phyloP scores from a whole-genome alignment of 2,888 invertebrate genomes.

The Troides aeacus region DNA sequence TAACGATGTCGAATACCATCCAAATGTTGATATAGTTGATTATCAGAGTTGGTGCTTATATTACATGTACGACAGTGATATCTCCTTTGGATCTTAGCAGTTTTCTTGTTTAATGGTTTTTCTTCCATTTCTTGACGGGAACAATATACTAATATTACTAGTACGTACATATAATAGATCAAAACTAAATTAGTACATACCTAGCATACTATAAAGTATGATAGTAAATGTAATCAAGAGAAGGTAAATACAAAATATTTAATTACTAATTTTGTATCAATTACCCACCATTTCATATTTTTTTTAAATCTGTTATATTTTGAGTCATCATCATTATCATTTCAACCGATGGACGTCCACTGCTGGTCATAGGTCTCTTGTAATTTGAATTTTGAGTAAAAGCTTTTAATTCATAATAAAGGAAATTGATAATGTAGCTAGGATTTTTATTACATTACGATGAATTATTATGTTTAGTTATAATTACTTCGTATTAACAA shows the following conservation, averaged over 20 bases:
- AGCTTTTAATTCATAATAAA: too few relatives aligned
- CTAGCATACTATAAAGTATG: neutral
- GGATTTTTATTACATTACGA: too few relatives aligned
- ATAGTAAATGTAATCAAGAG: neutral
- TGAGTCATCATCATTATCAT: too few relatives aligned
- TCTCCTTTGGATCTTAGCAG: constrained; percentile 37
- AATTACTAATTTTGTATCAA: neutral
- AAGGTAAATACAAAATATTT: neutral
- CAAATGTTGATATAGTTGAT: constrained; percentile 69
- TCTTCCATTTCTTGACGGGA: constrained; percentile 35
- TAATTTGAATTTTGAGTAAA: too few relatives aligned
- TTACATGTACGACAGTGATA: constrained; percentile 63
- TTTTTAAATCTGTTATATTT: too few relatives aligned
- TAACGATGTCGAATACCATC: constrained; percentile 66
- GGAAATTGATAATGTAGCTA: too few relatives aligned
- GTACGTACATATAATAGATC: neutral
- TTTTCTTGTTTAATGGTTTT: constrained; percentile 37
- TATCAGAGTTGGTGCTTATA: constrained; percentile 65
- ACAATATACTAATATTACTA: neutral
- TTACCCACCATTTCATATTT: neutral
- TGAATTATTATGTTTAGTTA: too few relatives aligned
- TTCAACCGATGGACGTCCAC: too few relatives aligned
- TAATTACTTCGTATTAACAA: too few relatives aligned
- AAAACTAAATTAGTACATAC: neutral
- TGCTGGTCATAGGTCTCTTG: too few relatives aligned